Conservation (phyloP, 2,888 invertebrate species). For the Xanthia togata region DNA sequence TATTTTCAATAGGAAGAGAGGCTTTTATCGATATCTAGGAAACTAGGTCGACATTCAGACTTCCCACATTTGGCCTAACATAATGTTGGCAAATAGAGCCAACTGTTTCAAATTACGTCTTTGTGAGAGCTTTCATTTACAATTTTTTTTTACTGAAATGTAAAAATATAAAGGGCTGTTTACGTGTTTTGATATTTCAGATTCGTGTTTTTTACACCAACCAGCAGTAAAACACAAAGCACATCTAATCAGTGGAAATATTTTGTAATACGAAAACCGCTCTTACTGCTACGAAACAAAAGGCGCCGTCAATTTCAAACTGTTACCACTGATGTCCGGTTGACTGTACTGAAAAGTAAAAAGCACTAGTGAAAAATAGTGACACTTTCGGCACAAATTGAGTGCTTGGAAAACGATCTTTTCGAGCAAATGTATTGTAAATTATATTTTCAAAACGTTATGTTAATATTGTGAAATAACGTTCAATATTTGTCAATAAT, state of each 20-base stretch:
- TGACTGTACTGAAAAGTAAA: neutral
- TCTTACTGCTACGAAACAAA: too few species aligned
- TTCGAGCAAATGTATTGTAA: neutral
- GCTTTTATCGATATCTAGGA: slow-evolving; percentile 80
- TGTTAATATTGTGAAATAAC: neutral
- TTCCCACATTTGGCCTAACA: slow-evolving; percentile 66
- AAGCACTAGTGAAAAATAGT: too few species aligned
- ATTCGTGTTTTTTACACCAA: too few species aligned
- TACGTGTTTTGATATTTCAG: too few species aligned
- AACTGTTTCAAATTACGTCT: slow-evolving; percentile 11
- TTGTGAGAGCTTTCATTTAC: slow-evolving; percentile 8
- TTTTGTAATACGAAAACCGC: too few species aligned
- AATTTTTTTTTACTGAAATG: neutral
- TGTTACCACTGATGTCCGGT: neutral
- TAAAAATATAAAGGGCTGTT: neutral
- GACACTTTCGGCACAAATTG: too few species aligned
- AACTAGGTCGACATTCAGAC: slow-evolving; percentile 79
- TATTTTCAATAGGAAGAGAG: slow-evolving; percentile 75
- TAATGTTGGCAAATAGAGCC: slow-evolving; percentile 22
- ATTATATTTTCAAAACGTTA: slow-evolving; percentile 1
- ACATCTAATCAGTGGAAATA: too few species aligned
- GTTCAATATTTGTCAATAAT: too few species aligned
- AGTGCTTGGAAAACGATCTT: too few species aligned
- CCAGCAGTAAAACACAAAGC: too few species aligned
- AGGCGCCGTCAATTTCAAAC: neutral